These are phyloP conservation scores for Pogonomyrmex californicus DNA, from an alignment of 1,140 invertebrate genomes.

Conservation along the genomic window DNA sequence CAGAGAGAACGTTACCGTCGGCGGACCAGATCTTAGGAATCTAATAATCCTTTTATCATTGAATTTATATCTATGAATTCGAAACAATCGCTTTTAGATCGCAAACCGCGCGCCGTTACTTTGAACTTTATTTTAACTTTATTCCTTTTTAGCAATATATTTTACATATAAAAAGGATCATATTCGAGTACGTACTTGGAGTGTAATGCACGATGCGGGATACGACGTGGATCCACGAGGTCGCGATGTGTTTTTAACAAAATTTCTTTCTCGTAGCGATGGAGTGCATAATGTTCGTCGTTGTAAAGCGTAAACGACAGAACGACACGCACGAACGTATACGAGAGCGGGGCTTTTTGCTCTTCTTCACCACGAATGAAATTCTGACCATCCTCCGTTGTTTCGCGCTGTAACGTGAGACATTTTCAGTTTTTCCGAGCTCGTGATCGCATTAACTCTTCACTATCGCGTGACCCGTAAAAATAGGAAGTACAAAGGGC, in stretches of 20 bases:
- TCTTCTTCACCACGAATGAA: conserved; percentile 9
- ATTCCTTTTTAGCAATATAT: neutral
- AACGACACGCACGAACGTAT: conserved; percentile 39
- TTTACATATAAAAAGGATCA: neutral
- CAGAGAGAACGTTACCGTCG: no score
- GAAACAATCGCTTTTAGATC: no score
- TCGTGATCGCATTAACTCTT: conserved; percentile 43
- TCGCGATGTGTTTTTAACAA: conserved; percentile 49
- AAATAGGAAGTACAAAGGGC: conserved; percentile 24
- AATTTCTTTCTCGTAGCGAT: conserved; percentile 15
- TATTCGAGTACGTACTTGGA: neutral
- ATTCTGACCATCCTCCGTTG: conserved; percentile 23
- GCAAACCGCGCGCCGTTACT: no score
- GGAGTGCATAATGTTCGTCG: neutral
- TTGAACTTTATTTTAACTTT: neutral
- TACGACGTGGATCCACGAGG: neutral
- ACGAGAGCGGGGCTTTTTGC: conserved; percentile 26
- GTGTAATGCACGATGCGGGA: neutral
- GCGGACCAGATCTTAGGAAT: no score
- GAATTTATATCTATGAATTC: no score
- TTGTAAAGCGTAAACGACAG: conserved; percentile 16
- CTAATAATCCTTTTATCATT: no score
- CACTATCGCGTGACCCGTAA: conserved; percentile 32
- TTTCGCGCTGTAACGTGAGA: conserved; percentile 34
- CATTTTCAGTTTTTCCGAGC: conserved; percentile 46